phyloP scores from a whole-genome alignment of 37 sponge, comb jelly and placozoan species.

The Agelas oroides region DNA sequence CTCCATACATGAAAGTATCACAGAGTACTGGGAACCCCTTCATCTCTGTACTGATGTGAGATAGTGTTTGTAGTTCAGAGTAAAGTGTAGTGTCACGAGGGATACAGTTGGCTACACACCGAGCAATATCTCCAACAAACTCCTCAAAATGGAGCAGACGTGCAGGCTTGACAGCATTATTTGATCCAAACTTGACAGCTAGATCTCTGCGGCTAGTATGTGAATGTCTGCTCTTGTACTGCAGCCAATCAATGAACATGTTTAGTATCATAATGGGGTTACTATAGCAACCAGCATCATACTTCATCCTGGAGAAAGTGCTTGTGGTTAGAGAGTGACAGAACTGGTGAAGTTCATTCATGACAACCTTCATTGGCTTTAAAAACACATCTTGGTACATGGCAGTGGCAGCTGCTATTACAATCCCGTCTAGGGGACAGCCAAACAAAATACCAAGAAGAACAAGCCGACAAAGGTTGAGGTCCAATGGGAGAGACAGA shows the following conservation, averaged over 20 bases:
- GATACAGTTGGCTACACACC: background rate
- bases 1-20: too few relatives aligned
- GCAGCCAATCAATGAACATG: constrained; percentile 50
- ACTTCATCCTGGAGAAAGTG: constrained; percentile 11
- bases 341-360: constrained; percentile 27
- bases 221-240: background rate
- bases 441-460: constrained; percentile 49
- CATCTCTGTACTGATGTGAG: background rate
- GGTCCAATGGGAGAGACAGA: constrained; percentile 49
- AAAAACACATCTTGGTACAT: constrained; percentile 46
- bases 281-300: constrained; percentile 43
- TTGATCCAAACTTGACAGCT: background rate
- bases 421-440: constrained; percentile 47
- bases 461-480: constrained; percentile 36
- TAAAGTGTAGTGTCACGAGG: constrained; percentile 5
- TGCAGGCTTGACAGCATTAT: constrained; percentile 5
- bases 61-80: background rate
- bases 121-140: constrained; percentile 39
- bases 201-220: background rate
- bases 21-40: too few relatives aligned
- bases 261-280: constrained; percentile 40
- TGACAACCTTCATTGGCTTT: constrained; percentile 10
- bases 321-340: constrained; percentile 25
- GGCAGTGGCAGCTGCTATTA: constrained; percentile 54
- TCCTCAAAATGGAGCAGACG: constrained; percentile 34